These are phyloP conservation scores for Danio kyathit DNA, from an alignment of 2,797 vertebrate genomes.

Conservation along the genomic window DNA sequence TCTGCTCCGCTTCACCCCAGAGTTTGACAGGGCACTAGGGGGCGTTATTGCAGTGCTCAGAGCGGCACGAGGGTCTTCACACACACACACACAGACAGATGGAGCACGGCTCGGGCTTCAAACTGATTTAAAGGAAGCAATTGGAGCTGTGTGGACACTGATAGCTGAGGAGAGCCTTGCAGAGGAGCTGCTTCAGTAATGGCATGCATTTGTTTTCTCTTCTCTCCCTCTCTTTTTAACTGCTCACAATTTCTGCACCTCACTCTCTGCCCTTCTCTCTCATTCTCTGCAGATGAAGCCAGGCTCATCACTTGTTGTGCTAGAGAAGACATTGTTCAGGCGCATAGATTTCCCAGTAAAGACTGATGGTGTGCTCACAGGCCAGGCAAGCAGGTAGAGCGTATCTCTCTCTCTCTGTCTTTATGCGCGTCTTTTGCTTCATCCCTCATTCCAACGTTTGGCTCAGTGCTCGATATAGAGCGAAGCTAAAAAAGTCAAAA, in stretches of 20 bases:
- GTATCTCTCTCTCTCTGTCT: constrained; percentile 44
- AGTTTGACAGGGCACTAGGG: constrained; percentile 71
- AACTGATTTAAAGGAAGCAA: constrained; percentile 84
- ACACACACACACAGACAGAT: constrained; percentile 73
- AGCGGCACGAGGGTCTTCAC: constrained; percentile 52
- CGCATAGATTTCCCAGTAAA: constrained; percentile 78
- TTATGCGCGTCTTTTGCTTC: constrained; percentile 65
- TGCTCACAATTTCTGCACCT: constrained; percentile 18
- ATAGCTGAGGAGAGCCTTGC: constrained; percentile 81
- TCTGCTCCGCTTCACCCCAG: neutral
- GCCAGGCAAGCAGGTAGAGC: constrained; percentile 72
- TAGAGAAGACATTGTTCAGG: constrained; percentile 67
- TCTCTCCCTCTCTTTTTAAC: constrained; percentile 39
- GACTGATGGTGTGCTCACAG: constrained; percentile 77
- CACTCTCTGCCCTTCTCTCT: constrained; percentile 73
- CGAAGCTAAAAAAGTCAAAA: constrained; percentile 7
- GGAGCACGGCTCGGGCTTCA: constrained; percentile 80
- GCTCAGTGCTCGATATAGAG: neutral
- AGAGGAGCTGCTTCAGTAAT: constrained; percentile 78
- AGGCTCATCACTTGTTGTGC: constrained; percentile 78
- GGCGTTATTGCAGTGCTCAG: constrained; percentile 78
- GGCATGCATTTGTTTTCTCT: constrained; percentile 82
- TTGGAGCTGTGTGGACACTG: constrained; percentile 81
- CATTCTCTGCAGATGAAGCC: constrained; percentile 68
- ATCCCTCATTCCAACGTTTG: constrained; percentile 29